Conservation (phyloP, 2,888 invertebrate species). For the Germaria angustata region DNA sequence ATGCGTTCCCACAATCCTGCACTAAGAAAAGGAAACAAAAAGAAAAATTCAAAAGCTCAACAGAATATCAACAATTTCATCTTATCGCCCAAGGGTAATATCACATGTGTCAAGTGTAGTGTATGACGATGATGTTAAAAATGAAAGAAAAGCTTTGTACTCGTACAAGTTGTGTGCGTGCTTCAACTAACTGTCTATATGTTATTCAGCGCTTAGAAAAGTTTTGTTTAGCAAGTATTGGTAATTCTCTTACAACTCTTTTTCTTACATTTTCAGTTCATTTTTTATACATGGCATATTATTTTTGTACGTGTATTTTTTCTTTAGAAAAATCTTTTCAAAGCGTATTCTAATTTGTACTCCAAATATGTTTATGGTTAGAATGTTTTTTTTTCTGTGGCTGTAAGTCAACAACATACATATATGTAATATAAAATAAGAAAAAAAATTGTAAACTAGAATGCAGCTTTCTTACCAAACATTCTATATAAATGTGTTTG, state of each 20-base stretch:
- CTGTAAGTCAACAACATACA: not conserved
- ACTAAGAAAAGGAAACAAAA: not conserved
- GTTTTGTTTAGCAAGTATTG: not conserved
- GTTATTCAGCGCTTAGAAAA: not conserved
- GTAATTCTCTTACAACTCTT: not conserved
- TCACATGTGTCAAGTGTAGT: conserved; percentile 57
- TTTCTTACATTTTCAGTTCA: not conserved
- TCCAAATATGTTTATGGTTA: conserved; percentile 40
- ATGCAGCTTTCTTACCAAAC: too few species aligned
- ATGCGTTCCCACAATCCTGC: not conserved
- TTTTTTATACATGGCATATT: conserved; percentile 2
- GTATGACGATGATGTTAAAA: conserved; percentile 19
- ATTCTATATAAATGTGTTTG: too few species aligned
- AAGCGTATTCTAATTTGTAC: conserved; percentile 38
- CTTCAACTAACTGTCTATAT: not conserved
- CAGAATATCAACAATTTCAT: conserved; percentile 27
- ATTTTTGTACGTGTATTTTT: not conserved
- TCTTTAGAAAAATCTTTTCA: conserved; percentile 11
- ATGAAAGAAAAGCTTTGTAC: conserved; percentile 7
- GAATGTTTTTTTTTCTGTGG: not conserved
- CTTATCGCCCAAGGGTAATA: conserved; percentile 57
- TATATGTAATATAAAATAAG: too few species aligned
- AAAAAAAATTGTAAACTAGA: too few species aligned
- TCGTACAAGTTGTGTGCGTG: not conserved
- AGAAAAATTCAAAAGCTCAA: conserved; percentile 1